Percentiles rank a stretch among this genome's conserved stretches.
Conservation (phyloP, 2,888 invertebrate species). For the Caenorhabditis panamensis region DNA sequence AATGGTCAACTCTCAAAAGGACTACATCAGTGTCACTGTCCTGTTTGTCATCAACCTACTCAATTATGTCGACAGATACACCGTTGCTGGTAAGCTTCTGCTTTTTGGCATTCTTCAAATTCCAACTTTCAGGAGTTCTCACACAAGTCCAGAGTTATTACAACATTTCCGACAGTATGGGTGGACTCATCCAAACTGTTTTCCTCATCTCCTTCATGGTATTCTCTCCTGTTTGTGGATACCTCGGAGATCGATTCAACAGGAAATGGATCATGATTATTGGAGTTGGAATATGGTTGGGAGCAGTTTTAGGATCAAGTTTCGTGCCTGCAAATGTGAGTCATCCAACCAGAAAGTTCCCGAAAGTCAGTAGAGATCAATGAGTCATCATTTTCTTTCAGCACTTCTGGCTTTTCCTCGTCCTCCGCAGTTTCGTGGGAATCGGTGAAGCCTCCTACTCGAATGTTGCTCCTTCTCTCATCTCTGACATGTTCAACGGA, state of each 20-base stretch:
- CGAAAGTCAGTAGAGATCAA: no score
- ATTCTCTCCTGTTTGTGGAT: conserved; percentile 97
- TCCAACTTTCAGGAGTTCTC: conserved; percentile 87
- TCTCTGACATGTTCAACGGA: conserved; percentile 92
- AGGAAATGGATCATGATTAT: conserved; percentile 91
- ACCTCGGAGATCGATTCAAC: conserved; percentile 95
- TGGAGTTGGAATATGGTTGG: conserved; percentile 94
- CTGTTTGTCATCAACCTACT: conserved; percentile 94
- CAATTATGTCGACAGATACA: conserved; percentile 99
- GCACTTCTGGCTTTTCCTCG: conserved; percentile 88
- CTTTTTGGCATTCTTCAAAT: no score
- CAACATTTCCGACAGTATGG: conserved; percentile 87
- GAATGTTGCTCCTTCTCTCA: conserved; percentile 97
- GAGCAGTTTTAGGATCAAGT: conserved; percentile 93
- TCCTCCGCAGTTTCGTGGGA: conserved; percentile 93
- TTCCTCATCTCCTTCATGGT: conserved; percentile 98
- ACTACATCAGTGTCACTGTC: conserved; percentile 66
- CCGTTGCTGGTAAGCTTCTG: conserved; percentile 89
- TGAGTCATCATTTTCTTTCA: conserved; percentile 79
- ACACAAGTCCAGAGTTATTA: conserved; percentile 88
- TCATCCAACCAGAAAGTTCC: neutral
- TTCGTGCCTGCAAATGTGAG: conserved; percentile 86
- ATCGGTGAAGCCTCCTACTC: conserved; percentile 99
- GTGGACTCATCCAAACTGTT: conserved; percentile 94
- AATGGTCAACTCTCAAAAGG: conserved; percentile 66